A percentile compares a stretch with the other conserved stretches of the same genome.
phyloP scores from a whole-genome alignment of 2,113 vertebrate genomes.

The Barnardius zonarius region DNA sequence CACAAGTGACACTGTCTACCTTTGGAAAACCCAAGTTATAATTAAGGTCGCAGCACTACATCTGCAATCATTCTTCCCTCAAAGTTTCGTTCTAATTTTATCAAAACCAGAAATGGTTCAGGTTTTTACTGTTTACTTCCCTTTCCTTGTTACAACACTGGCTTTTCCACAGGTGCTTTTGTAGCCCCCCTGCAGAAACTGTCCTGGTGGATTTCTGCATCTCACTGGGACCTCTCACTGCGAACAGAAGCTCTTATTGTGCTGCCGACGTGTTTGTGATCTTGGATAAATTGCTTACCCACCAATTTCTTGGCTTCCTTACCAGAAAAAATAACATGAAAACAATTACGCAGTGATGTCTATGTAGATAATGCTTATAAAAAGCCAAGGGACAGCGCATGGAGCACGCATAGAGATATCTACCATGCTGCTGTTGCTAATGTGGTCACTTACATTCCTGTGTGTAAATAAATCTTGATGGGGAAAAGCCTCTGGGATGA shows the following conservation, averaged over 20 bases:
- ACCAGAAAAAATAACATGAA: not conserved
- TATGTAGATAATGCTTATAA: constrained; percentile 16
- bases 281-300: not conserved
- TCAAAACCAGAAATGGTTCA: not conserved
- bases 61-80: not conserved
- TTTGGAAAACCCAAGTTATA: not conserved
- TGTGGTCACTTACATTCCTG: constrained; percentile 11
- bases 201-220: not conserved
- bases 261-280: not conserved
- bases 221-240: not conserved
- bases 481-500: constrained; percentile 14
- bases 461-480: constrained; percentile 53
- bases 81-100: not conserved
- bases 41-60: not conserved
- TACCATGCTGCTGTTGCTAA: not conserved
- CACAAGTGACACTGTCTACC: not conserved
- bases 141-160: not conserved
- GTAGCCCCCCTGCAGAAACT: not conserved
- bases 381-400: not conserved
- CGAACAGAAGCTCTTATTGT: not conserved
- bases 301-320: not conserved
- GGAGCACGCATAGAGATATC: not conserved
- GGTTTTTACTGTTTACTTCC: rapidly evolving
- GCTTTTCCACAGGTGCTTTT: not conserved
- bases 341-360: not conserved